Base-by-base conservation (phyloP, 2,888 invertebrate genomes). In the Branchipolynoe longqiensis region DNA sequence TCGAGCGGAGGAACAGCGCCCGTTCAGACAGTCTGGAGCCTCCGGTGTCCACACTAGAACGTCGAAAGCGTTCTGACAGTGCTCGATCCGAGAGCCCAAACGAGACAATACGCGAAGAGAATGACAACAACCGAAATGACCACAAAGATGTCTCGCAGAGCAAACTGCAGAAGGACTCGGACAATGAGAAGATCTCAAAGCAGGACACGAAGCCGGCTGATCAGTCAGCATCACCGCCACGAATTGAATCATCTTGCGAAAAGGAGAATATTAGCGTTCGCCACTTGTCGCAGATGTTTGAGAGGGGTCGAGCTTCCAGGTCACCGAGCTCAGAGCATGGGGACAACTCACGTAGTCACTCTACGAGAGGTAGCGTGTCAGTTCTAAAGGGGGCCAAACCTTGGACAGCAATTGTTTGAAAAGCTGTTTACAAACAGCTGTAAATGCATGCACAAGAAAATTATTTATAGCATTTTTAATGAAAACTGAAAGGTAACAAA, bases 281-380 rank as follows among this genome's bases (percentile, higher is more conserved):
- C 14, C 64, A 84, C 33, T 69, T 84, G 31, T 84, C 84, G 22
- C 69, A 84, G 41, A 64, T 84, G 69, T 84, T 84, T 41, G 84
- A 84, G 56, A 62, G 62, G 25, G 58, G 40, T 1, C 36, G 62
- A 25, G 41, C 62, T n/a, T 84, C 84, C 1, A 62, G 62, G n/a
- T 84, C 84, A 14, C 56, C 82, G 0, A 58, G 58, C 38, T 33
- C 82, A 14, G 82, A 58, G n/a, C 54, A 41, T 4, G 1, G 48
- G 12, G 78, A 78, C 33, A 78, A 69, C 69, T 4, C 33, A 33
- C 8, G 69, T 1, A 38, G 36, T 4, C 69, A 69, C 22, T 18
- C 3, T 38, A 36, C 69, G 36, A 69, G 69, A 18, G 69, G 69
- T 25, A 33, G n/a, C 3, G 18, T 36, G 1, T 38, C 12, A 22